Percentiles rank a stretch among this genome's conserved stretches.
Evolutionary conservation across 1,140 invertebrate genomes (phyloP).

Genomic region (Phymorhynchus buccinoides): DNA sequence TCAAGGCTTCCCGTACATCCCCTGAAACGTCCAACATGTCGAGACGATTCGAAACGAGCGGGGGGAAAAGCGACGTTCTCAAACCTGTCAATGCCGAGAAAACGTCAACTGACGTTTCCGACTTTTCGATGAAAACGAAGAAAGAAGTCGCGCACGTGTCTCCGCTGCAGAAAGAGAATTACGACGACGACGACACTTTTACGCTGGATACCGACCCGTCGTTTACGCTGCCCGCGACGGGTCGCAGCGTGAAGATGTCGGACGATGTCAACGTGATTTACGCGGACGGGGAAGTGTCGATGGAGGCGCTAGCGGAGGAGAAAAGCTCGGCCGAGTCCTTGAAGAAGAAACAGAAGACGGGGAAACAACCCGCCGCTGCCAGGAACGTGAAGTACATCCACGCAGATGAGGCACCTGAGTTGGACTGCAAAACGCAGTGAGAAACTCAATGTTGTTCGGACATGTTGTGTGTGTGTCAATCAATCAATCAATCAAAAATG

Average conservation of each 20-base stretch:
- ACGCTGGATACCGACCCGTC: neutral
- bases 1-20: no score
- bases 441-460: no score
- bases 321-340: neutral
- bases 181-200: neutral
- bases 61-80: neutral
- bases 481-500: no score
- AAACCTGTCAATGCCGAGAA: neutral
- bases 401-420: neutral
- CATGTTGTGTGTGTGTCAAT: no score
- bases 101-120: neutral
- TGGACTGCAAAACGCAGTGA: slow-evolving; percentile 37
- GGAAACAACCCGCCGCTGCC: neutral
- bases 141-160: neutral
- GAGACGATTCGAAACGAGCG: no score
- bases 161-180: slow-evolving; percentile 6
- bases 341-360: slow-evolving; percentile 5
- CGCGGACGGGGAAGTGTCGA: slow-evolving; percentile 26
- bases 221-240: neutral
- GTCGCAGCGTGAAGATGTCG: slow-evolving; percentile 12
- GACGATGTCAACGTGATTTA: slow-evolving; percentile 37
- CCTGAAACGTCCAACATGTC: no score
- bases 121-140: neutral
- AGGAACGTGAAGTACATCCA: slow-evolving; percentile 23
- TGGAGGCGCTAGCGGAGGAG: neutral